A percentile compares a stretch with the other conserved stretches of the same genome.
These are phyloP conservation scores for Cheilosia vernalis DNA, from an alignment of 2,888 invertebrate genomes.

Conservation along the genomic window DNA sequence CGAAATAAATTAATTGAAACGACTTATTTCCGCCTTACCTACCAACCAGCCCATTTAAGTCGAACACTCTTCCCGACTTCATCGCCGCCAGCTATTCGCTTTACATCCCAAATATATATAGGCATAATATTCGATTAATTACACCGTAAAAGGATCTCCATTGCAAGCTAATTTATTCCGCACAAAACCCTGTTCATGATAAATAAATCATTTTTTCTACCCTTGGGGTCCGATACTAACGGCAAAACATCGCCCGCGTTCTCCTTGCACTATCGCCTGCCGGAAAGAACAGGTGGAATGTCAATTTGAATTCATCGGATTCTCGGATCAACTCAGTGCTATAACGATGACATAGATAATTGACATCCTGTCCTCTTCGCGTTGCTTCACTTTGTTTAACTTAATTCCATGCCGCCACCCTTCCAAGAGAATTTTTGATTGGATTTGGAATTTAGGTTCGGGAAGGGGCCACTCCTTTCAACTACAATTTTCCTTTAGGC, in stretches of 20 bases:
- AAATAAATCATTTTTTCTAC: slow-evolving; percentile 44
- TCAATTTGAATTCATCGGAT: slow-evolving; percentile 47
- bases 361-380: slow-evolving; percentile 14
- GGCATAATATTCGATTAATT: slow-evolving; percentile 1
- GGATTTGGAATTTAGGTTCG: slow-evolving; percentile 32
- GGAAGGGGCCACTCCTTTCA: neutral
- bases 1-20: too few relatives aligned
- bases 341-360: slow-evolving; percentile 18
- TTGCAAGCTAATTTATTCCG: slow-evolving; percentile 38
- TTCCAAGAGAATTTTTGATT: slow-evolving; percentile 34
- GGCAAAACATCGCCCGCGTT: neutral
- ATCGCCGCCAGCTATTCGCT: too few relatives aligned
- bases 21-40: too few relatives aligned
- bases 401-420: neutral
- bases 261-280: slow-evolving; percentile 2
- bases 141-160: slow-evolving; percentile 24
- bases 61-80: too few relatives aligned
- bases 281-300: slow-evolving; percentile 25
- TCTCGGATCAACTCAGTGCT: slow-evolving; percentile 1
- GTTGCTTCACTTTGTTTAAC: neutral
- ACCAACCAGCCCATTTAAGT: too few relatives aligned
- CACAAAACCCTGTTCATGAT: slow-evolving; percentile 24
- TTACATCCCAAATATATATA: neutral
- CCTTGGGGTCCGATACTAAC: neutral
- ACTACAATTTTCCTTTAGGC: neutral